Evolutionary conservation across 2,113 vertebrate species (phyloP).

Genomic region (Scatophagus argus): DNA sequence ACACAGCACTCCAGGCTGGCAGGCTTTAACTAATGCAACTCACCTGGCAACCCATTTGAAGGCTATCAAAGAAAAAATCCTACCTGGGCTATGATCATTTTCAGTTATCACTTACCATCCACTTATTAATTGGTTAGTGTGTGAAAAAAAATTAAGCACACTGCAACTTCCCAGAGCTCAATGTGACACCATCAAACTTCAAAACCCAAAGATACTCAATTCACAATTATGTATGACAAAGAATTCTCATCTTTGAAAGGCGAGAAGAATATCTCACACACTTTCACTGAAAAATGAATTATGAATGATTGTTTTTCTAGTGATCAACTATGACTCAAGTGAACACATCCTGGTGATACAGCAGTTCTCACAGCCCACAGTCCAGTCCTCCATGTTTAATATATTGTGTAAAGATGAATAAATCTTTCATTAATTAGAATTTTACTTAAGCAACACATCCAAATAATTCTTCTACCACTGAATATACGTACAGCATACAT

Average conservation of each 20-base stretch:
- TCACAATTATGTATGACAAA: not conserved
- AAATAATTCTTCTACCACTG: no score
- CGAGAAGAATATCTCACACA: not conserved
- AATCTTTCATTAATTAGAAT: not conserved
- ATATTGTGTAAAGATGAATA: not conserved
- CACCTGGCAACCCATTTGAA: not conserved
- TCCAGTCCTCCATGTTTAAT: not conserved
- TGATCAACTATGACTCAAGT: not conserved
- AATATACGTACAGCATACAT: not conserved
- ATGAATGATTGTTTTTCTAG: not conserved
- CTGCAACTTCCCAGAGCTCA: not conserved
- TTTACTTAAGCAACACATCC: not conserved
- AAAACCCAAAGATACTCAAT: not conserved
- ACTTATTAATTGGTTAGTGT: not conserved
- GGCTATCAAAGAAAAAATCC: no score
- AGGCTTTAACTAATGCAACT: no score
- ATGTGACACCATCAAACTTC: not conserved
- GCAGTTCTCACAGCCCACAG: not conserved
- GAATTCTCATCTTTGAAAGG: not conserved
- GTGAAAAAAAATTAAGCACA: no score
- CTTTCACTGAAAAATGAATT: not conserved
- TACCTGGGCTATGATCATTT: not conserved
- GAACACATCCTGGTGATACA: not conserved
- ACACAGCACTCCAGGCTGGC: not conserved
- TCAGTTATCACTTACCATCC: not conserved